Percentiles rank a stretch among this genome's conserved stretches.
phyloP scores from a whole-genome alignment of 2,113 vertebrate genomes.

The Chloropsis cyanopogon region DNA sequence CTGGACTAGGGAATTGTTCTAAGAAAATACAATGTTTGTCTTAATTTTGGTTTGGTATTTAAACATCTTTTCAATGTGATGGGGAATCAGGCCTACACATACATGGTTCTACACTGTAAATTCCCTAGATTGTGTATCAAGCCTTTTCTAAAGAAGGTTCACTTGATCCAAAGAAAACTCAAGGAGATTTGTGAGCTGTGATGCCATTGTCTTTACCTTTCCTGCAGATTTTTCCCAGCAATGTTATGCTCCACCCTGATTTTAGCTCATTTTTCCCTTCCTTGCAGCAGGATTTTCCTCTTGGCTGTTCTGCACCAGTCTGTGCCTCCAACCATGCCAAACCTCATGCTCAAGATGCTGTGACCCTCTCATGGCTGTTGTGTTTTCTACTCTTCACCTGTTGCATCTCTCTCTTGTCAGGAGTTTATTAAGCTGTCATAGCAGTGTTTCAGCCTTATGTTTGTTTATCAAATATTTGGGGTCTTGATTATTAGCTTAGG shows the following conservation, averaged over 20 bases:
- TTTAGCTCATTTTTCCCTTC: not conserved
- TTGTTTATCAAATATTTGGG: not conserved
- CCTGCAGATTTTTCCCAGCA: not conserved
- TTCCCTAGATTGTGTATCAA: not conserved
- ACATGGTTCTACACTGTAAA: fast-evolving
- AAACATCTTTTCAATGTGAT: not conserved
- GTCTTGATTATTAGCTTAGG: not conserved
- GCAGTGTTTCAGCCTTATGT: not conserved
- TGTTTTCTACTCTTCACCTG: not conserved
- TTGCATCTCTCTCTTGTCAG: not conserved
- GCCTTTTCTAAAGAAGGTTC: not conserved
- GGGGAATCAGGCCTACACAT: fast-evolving
- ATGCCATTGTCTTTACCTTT: not conserved
- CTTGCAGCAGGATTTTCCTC: not conserved
- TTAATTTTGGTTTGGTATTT: not conserved
- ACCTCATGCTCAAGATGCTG: not conserved
- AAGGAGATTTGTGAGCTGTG: not conserved
- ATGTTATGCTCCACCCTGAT: not conserved
- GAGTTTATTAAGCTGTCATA: not conserved
- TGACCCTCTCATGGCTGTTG: fast-evolving
- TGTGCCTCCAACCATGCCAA: not conserved
- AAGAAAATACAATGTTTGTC: not conserved
- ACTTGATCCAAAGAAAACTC: not conserved
- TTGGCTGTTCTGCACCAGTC: not conserved
- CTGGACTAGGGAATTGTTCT: not conserved